Percentiles rank a stretch among this genome's conserved stretches.
Conservation (phyloP, 1,140 invertebrate species). For the Goniozus legneri region DNA sequence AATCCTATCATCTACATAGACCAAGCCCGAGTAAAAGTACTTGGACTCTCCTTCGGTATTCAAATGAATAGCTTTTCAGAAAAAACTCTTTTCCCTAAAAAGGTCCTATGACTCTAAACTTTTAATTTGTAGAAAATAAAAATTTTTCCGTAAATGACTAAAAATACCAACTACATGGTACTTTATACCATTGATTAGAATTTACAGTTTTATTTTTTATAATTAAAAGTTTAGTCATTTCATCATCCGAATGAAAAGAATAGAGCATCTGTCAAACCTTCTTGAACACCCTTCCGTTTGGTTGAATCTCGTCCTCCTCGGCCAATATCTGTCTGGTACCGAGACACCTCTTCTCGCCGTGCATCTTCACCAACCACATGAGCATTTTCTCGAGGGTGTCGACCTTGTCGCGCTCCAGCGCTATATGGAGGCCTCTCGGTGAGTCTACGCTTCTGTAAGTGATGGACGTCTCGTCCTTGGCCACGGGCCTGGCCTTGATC, state of each 20-base stretch:
- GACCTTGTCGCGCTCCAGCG: conserved; percentile 70
- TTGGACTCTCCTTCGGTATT: too few relatives aligned
- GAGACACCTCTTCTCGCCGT: conserved; percentile 73
- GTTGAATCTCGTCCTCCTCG: conserved; percentile 91
- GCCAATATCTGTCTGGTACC: conserved; percentile 88
- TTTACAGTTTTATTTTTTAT: neutral
- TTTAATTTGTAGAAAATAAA: too few relatives aligned
- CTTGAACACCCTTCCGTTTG: conserved; percentile 93
- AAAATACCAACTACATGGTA: neutral
- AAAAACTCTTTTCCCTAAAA: too few relatives aligned
- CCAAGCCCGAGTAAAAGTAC: too few relatives aligned
- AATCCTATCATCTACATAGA: too few relatives aligned
- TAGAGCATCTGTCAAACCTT: too few relatives aligned
- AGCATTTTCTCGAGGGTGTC: conserved; percentile 87
- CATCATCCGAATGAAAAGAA: conserved; percentile 1
- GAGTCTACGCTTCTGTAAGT: conserved; percentile 70
- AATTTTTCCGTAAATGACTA: too few relatives aligned
- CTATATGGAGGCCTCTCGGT: conserved; percentile 66
- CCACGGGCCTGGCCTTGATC: conserved; percentile 65
- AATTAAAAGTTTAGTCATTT: neutral
- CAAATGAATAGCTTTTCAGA: too few relatives aligned
- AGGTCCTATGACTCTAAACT: too few relatives aligned
- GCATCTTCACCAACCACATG: conserved; percentile 68
- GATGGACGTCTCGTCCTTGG: conserved; percentile 59
- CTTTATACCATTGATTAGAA: too few relatives aligned